Percentiles rank a stretch among this genome's conserved stretches.
These are phyloP conservation scores for Rotaria socialis DNA, from an alignment of 2,888 invertebrate genomes.

Conservation along the genomic window DNA sequence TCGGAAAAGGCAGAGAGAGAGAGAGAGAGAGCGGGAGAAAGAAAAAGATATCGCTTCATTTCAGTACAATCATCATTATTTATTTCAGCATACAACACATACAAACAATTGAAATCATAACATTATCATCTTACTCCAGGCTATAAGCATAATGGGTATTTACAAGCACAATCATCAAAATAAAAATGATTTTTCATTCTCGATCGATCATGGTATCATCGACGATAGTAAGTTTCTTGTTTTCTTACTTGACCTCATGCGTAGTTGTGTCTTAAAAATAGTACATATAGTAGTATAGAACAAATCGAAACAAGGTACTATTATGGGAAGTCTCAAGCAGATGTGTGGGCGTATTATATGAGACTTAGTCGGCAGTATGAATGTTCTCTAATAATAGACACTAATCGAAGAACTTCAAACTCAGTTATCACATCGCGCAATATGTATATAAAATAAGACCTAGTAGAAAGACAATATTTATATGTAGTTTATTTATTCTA, in stretches of 20 bases:
- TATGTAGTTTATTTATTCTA: not conserved
- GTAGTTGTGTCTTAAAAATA: constrained; percentile 1
- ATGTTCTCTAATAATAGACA: too few relatives aligned
- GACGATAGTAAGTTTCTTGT: not conserved
- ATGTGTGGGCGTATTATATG: too few relatives aligned
- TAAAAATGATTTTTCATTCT: not conserved
- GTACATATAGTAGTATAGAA: too few relatives aligned
- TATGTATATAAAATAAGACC: not conserved
- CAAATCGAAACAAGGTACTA: too few relatives aligned
- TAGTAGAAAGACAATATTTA: too few relatives aligned
- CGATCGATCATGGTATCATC: not conserved
- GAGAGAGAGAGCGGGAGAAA: too few relatives aligned
- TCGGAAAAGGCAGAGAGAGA: not conserved
- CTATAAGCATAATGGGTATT: constrained; percentile 4
- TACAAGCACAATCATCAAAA: not conserved
- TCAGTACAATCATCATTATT: not conserved
- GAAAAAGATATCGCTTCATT: not conserved
- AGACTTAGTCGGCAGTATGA: too few relatives aligned
- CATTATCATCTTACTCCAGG: not conserved
- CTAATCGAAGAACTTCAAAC: not conserved
- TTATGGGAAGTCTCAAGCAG: too few relatives aligned
- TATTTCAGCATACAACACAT: not conserved
- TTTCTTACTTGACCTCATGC: not conserved
- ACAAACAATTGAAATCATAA: not conserved
- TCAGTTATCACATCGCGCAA: constrained; percentile 5